Evolutionary conservation across 2,888 invertebrate genomes (phyloP).

Genomic region (Arctia plantaginis): DNA sequence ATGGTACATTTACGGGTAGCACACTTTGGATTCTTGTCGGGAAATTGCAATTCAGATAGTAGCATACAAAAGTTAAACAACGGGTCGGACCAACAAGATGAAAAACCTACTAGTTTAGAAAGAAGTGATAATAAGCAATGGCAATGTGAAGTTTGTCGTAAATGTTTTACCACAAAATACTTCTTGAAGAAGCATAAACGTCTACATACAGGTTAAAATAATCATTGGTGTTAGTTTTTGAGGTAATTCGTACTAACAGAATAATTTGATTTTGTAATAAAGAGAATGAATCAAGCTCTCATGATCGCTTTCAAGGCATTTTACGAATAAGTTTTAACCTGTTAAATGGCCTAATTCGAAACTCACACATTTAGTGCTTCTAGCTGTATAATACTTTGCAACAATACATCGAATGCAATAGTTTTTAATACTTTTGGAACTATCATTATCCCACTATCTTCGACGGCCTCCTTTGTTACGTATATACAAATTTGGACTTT

Average conservation of each 20-base stretch:
- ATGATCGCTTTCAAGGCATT: constrained; percentile 24
- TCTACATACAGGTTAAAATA: constrained; percentile 91
- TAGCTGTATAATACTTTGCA: constrained; percentile 11
- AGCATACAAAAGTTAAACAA: constrained; percentile 48
- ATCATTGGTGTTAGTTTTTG: constrained; percentile 77
- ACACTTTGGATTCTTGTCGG: constrained; percentile 87
- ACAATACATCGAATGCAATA: not conserved
- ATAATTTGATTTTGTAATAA: constrained; percentile 43
- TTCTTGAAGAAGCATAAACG: constrained; percentile 95
- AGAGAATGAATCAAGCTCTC: constrained; percentile 2
- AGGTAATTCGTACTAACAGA: constrained; percentile 82
- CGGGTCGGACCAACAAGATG: constrained; percentile 55
- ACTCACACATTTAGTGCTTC: constrained; percentile 23
- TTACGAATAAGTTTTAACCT: constrained; percentile 27
- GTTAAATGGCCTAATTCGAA: constrained; percentile 40
- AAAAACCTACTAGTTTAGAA: constrained; percentile 60
- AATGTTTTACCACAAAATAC: constrained; percentile 95
- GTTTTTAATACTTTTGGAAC: not conserved
- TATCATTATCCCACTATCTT: not conserved
- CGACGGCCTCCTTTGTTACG: not conserved
- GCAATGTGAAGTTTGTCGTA: constrained; percentile 94
- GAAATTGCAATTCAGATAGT: constrained; percentile 50
- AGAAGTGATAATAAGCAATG: constrained; percentile 91
- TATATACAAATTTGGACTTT: constrained; percentile 10
- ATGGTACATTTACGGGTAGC: constrained; percentile 94